Evolutionary conservation across 2,888 invertebrate genomes (phyloP), one percentile per base, ranked within the genome.

Genomic region (Sinohyriopsis cumingii): DNA sequence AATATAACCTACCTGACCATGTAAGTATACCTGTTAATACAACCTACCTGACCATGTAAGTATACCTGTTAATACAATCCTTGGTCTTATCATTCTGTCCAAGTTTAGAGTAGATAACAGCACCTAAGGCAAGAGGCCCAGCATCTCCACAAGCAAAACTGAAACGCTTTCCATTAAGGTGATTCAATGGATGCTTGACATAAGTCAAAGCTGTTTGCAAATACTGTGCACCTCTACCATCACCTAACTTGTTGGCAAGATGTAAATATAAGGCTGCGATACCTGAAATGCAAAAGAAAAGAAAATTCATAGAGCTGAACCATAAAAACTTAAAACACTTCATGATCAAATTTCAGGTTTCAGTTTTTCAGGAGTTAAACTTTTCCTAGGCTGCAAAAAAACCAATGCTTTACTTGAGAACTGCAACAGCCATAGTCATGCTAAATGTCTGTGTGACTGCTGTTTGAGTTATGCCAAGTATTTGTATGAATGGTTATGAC

Each of bases 91-190:
- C 91, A 45, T 91, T 82, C 67, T 91, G 89, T 5, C 92, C 92
- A 75, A 93, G 87, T 80, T 91, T 92, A 81, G 93, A 91, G 82
- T 92, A 91, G 25, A 93, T 86, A 2, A 94, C 91, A 45, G 93
- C 93, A 45, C 91, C 92, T 15, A 94, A 84, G 1, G 94, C 92
- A 63, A 94, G 85, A 7, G 93, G 93, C 9, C 95, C 95, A 19
- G 93, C 91, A 88, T 93, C 93, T 18, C 94, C 94, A 89, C 93
- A 93, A 54, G 94, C 87, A 87, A 94, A 94, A 66, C 95, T 93
- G 62, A 94, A 91, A 77, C 93, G 87, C 33, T 82, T 84, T 12
- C 88, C 87, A 66, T 91, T 92, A 25, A 93, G 87, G 71, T 90
- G 90, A 4, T 73, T 70, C n/a, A 89, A 78, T 22, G 83, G 84